These are phyloP conservation scores for Actinia equina DNA, from an alignment of 64 coral and sea anemone genomes.

Conservation along the genomic window DNA sequence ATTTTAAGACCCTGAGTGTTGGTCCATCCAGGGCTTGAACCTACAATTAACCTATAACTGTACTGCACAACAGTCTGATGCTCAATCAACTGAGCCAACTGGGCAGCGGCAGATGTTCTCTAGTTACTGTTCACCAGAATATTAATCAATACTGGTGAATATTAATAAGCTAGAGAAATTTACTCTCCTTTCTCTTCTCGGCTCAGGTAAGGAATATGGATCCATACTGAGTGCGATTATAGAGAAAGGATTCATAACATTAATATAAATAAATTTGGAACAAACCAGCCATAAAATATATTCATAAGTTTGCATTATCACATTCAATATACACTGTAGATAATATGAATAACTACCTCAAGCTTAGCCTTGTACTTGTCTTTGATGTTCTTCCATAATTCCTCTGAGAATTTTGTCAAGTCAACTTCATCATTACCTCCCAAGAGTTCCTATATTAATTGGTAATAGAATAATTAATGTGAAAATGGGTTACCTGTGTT, in stretches of 20 bases:
- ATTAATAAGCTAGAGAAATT: background rate
- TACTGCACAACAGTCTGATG: too few relatives aligned
- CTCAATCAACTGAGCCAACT: too few relatives aligned
- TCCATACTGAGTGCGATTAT: constrained; percentile 21
- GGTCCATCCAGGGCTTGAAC: too few relatives aligned
- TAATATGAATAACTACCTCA: constrained; percentile 35
- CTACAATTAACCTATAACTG: too few relatives aligned
- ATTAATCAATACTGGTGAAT: background rate
- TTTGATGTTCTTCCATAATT: constrained; percentile 79
- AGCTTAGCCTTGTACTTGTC: constrained; percentile 71
- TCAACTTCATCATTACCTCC: constrained; percentile 86
- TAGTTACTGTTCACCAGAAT: background rate
- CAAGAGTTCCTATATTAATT: constrained; percentile 67
- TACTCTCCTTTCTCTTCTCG: constrained; percentile 43
- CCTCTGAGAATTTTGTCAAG: constrained; percentile 59
- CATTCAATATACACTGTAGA: too few relatives aligned
- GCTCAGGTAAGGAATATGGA: constrained; percentile 29
- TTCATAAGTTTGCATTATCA: too few relatives aligned
- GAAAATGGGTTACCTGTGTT: background rate
- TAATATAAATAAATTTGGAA: background rate
- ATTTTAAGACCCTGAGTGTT: too few relatives aligned
- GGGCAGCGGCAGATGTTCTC: background rate
- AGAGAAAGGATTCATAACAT: background rate
- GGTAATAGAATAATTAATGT: background rate
- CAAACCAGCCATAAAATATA: too few relatives aligned